Percentiles rank a stretch among this genome's conserved stretches.
Conservation (phyloP, 2,888 invertebrate species). For the Euphydryas editha region DNA sequence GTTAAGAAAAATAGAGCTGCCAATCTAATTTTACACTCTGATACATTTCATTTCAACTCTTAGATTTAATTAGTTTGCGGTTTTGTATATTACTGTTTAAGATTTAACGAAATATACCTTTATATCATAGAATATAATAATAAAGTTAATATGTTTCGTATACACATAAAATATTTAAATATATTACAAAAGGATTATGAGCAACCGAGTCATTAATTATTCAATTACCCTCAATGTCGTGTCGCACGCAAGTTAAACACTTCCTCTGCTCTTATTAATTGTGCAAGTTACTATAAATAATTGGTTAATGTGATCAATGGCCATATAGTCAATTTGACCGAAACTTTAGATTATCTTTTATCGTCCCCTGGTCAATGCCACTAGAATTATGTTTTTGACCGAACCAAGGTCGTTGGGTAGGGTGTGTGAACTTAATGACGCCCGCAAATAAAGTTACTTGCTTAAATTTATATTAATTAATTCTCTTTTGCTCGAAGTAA, state of each 20-base stretch:
- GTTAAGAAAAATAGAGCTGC: conserved; percentile 52
- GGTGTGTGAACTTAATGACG: conserved; percentile 63
- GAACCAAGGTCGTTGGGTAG: conserved; percentile 75
- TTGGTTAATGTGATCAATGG: conserved; percentile 68
- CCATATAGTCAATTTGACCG: conserved; percentile 61
- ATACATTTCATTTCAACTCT: conserved; percentile 11
- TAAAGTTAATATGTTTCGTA: background rate
- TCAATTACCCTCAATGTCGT: conserved; percentile 60
- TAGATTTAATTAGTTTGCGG: background rate
- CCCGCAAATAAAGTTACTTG: conserved; percentile 43
- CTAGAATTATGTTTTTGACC: conserved; percentile 67
- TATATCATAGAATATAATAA: too few species aligned
- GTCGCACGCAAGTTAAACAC: conserved; percentile 70
- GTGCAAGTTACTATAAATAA: conserved; percentile 72
- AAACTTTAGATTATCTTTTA: conserved; percentile 57
- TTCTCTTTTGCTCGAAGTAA: conserved; percentile 17
- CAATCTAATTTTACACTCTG: conserved; percentile 29
- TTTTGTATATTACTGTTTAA: background rate
- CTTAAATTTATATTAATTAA: conserved; percentile 24
- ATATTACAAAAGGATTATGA: conserved; percentile 27
- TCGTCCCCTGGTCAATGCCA: conserved; percentile 72
- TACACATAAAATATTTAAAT: conserved; percentile 7
- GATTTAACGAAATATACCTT: background rate
- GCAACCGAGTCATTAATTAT: conserved; percentile 41
- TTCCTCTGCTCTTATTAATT: conserved; percentile 74